Percentiles rank a stretch among this genome's conserved stretches.
Evolutionary conservation across 2,113 vertebrate species (phyloP).

Genomic region (human): DNA sequence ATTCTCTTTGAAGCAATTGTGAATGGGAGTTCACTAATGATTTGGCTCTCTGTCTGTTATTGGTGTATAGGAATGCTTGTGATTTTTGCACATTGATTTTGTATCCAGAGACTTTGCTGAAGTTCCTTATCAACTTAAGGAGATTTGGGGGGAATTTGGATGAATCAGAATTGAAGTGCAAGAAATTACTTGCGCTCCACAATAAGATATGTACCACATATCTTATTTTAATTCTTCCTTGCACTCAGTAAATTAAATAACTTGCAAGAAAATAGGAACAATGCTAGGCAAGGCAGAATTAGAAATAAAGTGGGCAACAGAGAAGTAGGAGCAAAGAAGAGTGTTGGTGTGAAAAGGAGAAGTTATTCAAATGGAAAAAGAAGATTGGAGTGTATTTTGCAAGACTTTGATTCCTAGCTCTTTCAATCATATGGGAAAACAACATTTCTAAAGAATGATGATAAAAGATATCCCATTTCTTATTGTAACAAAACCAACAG

Average conservation of each 20-base stretch:
- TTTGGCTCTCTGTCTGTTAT: no score
- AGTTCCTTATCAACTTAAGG: no score
- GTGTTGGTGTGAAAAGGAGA: neutral
- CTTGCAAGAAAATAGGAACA: neutral
- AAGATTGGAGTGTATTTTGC: neutral
- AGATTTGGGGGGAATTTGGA: neutral
- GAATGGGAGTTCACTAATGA: no score
- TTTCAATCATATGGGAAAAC: neutral
- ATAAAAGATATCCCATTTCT: neutral
- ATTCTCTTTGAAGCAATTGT: no score
- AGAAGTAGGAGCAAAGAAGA: neutral
- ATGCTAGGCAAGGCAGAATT: neutral
- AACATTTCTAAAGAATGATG: neutral
- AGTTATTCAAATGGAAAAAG: neutral
- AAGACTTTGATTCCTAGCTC: neutral
- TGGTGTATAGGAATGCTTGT: no score
- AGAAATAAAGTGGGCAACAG: neutral
- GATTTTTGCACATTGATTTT: no score
- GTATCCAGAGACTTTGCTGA: no score
- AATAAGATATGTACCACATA: neutral
- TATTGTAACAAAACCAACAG: neutral
- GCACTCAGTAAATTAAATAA: neutral
- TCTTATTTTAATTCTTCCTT: constrained; percentile 36
- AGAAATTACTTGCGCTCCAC: neutral
- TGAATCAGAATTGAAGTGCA: neutral